Evolutionary conservation across 1,140 invertebrate genomes (phyloP).

Genomic region (Aporrectodea caliginosa): DNA sequence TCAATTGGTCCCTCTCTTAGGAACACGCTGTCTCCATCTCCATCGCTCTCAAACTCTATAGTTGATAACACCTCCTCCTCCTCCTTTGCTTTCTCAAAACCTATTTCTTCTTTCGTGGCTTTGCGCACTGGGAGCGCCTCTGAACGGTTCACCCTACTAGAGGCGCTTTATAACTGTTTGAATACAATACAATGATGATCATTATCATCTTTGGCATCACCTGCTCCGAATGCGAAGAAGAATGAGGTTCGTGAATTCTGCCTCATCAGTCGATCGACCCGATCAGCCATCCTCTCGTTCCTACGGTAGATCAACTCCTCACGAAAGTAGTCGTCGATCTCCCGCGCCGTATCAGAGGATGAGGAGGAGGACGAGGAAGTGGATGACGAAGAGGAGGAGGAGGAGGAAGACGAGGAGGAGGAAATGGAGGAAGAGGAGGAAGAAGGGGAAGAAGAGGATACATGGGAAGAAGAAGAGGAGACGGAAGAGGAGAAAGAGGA

Average conservation of each 20-base stretch:
- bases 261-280: slow-evolving; percentile 55
- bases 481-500: too few species aligned
- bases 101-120: too few species aligned
- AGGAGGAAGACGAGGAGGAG: too few species aligned
- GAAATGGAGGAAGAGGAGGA: slow-evolving; percentile 33
- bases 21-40: too few species aligned
- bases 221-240: slow-evolving; percentile 63
- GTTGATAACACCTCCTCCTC: slow-evolving; percentile 22
- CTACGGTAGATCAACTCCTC: slow-evolving; percentile 60
- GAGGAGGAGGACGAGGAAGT: slow-evolving; percentile 32
- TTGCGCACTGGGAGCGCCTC: too few species aligned
- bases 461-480: slow-evolving; percentile 41
- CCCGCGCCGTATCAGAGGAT: slow-evolving; percentile 49
- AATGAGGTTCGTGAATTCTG: slow-evolving; percentile 58
- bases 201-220: slow-evolving; percentile 40
- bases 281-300: slow-evolving; percentile 59
- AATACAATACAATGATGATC: too few species aligned
- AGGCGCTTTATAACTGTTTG: too few species aligned
- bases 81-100: too few species aligned
- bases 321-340: slow-evolving; percentile 61
- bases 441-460: slow-evolving; percentile 24
- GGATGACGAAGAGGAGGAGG: slow-evolving; percentile 41
- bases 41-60: too few species aligned
- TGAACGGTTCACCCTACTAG: too few species aligned
- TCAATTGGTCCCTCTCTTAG: too few species aligned